Evolutionary conservation across 2,888 invertebrate species (phyloP), one percentile per base, ranked within the genome.

Genomic region (Nomada ruficornis): DNA sequence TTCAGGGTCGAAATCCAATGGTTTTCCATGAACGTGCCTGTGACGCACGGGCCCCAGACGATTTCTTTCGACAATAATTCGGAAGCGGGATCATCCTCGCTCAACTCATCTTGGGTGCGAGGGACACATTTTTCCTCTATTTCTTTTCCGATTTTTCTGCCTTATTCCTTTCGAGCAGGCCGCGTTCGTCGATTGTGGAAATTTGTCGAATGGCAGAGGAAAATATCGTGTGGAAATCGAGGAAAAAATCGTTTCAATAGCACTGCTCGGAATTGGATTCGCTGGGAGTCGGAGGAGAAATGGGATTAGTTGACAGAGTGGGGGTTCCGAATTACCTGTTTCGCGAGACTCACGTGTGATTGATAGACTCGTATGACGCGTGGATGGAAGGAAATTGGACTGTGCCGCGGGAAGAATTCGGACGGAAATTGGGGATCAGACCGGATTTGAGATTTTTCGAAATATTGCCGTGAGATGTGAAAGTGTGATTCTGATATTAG

Each of bases 1-100:
- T 52, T 82, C 87, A 84, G 71, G 87, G 85, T 77, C 85, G 69
- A 59, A 52, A 69, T 36, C n/a, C 50, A 63, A 67, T 52, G 69
- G 67, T 80, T 86, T 86, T 73, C 44, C 77, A 13, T 44, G 59
- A 29, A 44, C 72, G 70, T 23, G 13, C 50, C 4, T 5, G 7
- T 23, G 54, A 47, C 57, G 76, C 64, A 23, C 29, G 36, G 47
- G 47, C 36, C 5, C 68, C 10, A 23, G 11, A 26, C 57, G 57
- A 57, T 18, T 9, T 44, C 44, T 50, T n/a, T 36, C n/a, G 73
- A 29, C 44, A 2, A 20, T 11, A 23, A 57, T 26, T 47, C 15
- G 47, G 15, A 47, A 47, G 15, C 47, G 47, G 3, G 47, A 36
- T 36, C 47, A 10, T 47, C 47, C 47, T 3, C 47, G 47, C 0